phyloP scores from a whole-genome alignment of 2,888 invertebrate species.

The Monochamus alternatus region DNA sequence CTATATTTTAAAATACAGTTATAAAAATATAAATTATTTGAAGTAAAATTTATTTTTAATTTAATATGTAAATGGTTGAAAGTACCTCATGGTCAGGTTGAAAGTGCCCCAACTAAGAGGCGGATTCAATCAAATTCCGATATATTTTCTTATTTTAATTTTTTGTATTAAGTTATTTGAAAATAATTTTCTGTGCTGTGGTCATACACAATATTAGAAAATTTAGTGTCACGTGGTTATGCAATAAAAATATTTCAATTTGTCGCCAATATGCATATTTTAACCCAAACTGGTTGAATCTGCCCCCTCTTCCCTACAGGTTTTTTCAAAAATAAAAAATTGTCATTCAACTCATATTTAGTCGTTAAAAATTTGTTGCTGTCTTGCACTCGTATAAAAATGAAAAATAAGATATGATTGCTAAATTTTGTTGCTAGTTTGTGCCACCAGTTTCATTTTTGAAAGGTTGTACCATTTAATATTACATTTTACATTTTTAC shows the following conservation, averaged over 20 bases:
- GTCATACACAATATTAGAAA: not conserved
- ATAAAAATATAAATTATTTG: not conserved
- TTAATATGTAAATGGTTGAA: not conserved
- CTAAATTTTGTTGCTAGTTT: no score
- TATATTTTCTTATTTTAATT: not conserved
- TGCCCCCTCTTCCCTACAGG: not conserved
- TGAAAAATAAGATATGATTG: no score
- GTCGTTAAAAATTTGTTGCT: no score
- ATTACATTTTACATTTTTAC: no score
- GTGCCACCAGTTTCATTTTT: no score
- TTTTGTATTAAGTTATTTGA: not conserved
- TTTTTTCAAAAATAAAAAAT: no score
- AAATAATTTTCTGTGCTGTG: not conserved
- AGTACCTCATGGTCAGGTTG: not conserved
- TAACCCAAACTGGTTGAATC: slow-evolving; percentile 6
- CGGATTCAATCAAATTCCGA: not conserved
- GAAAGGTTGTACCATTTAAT: no score
- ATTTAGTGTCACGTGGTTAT: not conserved
- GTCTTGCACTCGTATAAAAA: no score
- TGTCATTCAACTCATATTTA: no score
- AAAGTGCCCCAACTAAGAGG: slow-evolving; percentile 5
- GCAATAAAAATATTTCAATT: not conserved
- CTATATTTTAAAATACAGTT: not conserved
- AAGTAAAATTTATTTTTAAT: not conserved
- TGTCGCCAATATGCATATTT: not conserved